Conservation (phyloP, 2,888 invertebrate genomes). For the Drosophila heteroneura region DNA sequence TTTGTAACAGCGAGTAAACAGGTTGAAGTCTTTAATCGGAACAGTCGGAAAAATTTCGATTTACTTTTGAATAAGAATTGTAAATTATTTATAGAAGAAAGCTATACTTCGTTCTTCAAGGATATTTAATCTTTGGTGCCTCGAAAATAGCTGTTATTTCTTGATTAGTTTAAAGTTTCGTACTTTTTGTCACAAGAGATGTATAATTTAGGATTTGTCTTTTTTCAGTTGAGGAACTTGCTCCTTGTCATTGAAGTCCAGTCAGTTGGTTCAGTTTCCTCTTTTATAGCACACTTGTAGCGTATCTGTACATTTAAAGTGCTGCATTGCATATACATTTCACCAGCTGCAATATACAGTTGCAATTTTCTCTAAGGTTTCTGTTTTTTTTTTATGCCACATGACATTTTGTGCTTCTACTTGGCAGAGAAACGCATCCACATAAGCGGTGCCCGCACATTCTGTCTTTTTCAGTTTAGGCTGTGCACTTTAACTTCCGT, state of each 20-base stretch:
- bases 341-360: conserved; percentile 43
- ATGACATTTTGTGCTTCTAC: conserved; percentile 39
- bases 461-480: conserved; percentile 14
- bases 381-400: conserved; percentile 5
- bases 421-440: conserved; percentile 13
- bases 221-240: not conserved
- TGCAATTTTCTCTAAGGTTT: conserved; percentile 2
- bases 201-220: not conserved
- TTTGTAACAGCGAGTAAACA: not conserved
- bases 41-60: not conserved
- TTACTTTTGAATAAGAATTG: not conserved
- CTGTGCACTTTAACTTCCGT: conserved; percentile 28
- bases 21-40: not conserved
- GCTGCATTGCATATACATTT: conserved; percentile 9
- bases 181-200: not conserved
- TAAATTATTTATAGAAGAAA: not conserved
- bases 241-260: not conserved
- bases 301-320: not conserved
- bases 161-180: not conserved
- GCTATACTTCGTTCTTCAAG: not conserved
- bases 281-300: not conserved
- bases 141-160: not conserved
- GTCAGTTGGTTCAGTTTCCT: not conserved
- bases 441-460: not conserved
- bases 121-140: not conserved